Percentiles rank a stretch among this genome's conserved stretches.
Evolutionary conservation across 2,888 invertebrate genomes (phyloP).

Genomic region (Cheilosia grossa): DNA sequence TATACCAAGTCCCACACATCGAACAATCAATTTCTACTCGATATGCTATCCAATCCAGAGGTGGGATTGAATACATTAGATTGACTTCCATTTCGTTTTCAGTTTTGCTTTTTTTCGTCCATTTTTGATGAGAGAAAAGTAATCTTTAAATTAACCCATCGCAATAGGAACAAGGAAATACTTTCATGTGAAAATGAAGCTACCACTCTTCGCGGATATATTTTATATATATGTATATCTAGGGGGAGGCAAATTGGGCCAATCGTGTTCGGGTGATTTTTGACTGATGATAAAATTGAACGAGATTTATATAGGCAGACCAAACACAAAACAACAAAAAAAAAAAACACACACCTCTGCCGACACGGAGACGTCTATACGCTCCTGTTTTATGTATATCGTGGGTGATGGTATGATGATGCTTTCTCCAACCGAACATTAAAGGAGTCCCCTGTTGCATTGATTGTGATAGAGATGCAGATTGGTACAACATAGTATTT

Average conservation of each 20-base stretch:
- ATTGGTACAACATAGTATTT: slow-evolving; percentile 14
- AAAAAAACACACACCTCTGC: background rate
- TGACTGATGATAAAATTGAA: slow-evolving; percentile 69
- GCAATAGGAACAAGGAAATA: slow-evolving; percentile 55
- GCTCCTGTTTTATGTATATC: slow-evolving; percentile 58
- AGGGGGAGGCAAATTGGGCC: slow-evolving; percentile 54
- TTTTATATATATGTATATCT: background rate
- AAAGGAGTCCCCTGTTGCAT: background rate
- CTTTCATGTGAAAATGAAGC: slow-evolving; percentile 58
- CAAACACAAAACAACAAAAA: slow-evolving; percentile 2
- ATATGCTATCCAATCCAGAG: slow-evolving; percentile 24
- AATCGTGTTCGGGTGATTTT: slow-evolving; percentile 71
- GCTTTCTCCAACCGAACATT: slow-evolving; percentile 39
- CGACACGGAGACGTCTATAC: slow-evolving; percentile 31
- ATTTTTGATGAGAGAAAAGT: slow-evolving; percentile 15
- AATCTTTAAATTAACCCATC: slow-evolving; percentile 55
- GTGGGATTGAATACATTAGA: slow-evolving; percentile 17
- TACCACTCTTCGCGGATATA: slow-evolving; percentile 4
- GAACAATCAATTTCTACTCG: slow-evolving; percentile 54
- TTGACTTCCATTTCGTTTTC: slow-evolving; percentile 41
- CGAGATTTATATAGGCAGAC: slow-evolving; percentile 48
- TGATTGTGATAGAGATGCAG: slow-evolving; percentile 33
- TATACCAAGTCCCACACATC: slow-evolving; percentile 51
- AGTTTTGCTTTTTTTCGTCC: slow-evolving; percentile 3
- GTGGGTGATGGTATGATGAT: slow-evolving; percentile 27